Conservation (phyloP, 2,888 invertebrate species). For the Cataglyphis albicans region DNA sequence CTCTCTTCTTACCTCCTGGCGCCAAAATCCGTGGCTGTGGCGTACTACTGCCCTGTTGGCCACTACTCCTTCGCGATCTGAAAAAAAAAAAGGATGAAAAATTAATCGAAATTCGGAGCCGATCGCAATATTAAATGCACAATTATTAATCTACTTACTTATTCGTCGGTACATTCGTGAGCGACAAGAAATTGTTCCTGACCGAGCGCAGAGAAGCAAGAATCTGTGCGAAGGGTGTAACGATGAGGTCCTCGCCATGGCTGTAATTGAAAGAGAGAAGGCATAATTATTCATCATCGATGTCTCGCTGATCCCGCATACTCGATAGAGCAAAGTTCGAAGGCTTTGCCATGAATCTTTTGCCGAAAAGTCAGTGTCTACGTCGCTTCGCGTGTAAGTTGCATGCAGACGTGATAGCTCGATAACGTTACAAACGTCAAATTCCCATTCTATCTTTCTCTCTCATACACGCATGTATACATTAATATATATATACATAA, state of each 20-base stretch:
- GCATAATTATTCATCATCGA: slow-evolving; percentile 16
- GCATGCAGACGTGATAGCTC: slow-evolving; percentile 64
- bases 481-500: slow-evolving; percentile 7
- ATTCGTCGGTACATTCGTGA: slow-evolving; percentile 96
- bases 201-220: slow-evolving; percentile 99
- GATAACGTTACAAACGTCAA: slow-evolving; percentile 22
- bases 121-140: neutral
- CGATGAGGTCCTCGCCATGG: slow-evolving; percentile 99
- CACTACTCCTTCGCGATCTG: slow-evolving; percentile 93
- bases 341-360: slow-evolving; percentile 24
- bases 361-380: slow-evolving; percentile 34
- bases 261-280: slow-evolving; percentile 86
- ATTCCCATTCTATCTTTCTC: slow-evolving; percentile 10
- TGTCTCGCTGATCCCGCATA: neutral
- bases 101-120: neutral
- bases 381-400: slow-evolving; percentile 57
- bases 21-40: slow-evolving; percentile 91
- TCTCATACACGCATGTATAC: slow-evolving; percentile 13
- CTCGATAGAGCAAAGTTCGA: neutral
- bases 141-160: slow-evolving; percentile 90
- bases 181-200: slow-evolving; percentile 98
- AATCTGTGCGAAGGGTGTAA: slow-evolving; percentile 99
- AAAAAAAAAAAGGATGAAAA: slow-evolving; percentile 79
- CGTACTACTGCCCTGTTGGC: slow-evolving; percentile 90
- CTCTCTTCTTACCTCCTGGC: slow-evolving; percentile 89